Conservation (phyloP, 2,888 invertebrate species). For the Synanthedon tipuliformis region DNA sequence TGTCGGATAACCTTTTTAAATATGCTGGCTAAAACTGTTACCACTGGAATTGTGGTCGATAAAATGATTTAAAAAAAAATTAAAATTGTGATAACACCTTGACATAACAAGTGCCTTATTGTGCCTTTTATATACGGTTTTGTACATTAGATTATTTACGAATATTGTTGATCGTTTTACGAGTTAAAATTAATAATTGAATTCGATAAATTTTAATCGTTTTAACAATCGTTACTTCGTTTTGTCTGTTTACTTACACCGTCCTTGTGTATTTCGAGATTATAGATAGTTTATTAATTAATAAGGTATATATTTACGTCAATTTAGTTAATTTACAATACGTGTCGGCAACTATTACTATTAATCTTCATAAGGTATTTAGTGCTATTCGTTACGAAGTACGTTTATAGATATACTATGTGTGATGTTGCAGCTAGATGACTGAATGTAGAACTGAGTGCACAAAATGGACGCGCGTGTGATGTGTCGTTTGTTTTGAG, state of each 20-base stretch:
- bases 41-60: conserved; percentile 8
- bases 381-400: conserved; percentile 13
- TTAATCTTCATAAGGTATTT: conserved; percentile 26
- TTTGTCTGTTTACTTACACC: conserved; percentile 66
- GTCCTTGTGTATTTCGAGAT: conserved; percentile 70
- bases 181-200: conserved; percentile 36
- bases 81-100: conserved; percentile 66
- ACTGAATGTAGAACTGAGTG: conserved; percentile 23
- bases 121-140: conserved; percentile 68
- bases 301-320: conserved; percentile 35
- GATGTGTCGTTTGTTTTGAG: conserved; percentile 8
- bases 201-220: conserved; percentile 15
- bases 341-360: conserved; percentile 44
- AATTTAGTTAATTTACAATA: conserved; percentile 38
- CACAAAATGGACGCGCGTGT: conserved; percentile 12
- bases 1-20: conserved; percentile 45
- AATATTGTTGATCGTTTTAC: conserved; percentile 50
- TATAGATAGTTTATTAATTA: conserved; percentile 30
- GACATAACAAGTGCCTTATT: conserved; percentile 64
- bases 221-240: conserved; percentile 48
- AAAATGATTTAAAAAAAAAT: no score
- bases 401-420: conserved; percentile 5
- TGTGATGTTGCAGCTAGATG: conserved; percentile 43
- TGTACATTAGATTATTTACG: conserved; percentile 20
- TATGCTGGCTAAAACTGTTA: conserved; percentile 19